phyloP scores from a whole-genome alignment of 2,888 invertebrate genomes.

The Pseudanteris insignis region DNA sequence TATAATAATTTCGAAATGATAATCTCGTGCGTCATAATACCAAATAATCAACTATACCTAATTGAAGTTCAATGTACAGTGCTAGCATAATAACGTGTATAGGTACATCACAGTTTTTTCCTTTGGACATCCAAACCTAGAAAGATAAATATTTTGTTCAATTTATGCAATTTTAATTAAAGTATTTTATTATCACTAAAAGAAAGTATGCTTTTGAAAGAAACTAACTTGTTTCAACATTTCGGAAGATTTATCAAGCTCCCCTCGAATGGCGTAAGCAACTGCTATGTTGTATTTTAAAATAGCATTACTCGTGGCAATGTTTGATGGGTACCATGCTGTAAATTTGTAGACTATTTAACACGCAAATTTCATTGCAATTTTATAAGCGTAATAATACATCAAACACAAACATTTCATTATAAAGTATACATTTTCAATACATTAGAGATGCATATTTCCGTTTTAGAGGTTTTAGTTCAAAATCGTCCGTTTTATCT shows the following conservation, averaged over 20 bases:
- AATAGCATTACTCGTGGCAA: conserved; percentile 75
- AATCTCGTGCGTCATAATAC: neutral
- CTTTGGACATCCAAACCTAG: conserved; percentile 70
- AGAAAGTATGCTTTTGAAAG: neutral
- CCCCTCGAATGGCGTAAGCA: conserved; percentile 78
- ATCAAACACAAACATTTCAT: neutral
- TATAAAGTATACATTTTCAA: neutral
- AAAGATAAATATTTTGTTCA: too few relatives aligned
- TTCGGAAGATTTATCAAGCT: conserved; percentile 74
- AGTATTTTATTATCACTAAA: conserved; percentile 10
- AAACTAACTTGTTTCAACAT: conserved; percentile 64
- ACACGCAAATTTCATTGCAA: conserved; percentile 3
- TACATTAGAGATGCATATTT: too few relatives aligned
- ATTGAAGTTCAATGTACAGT: conserved; percentile 73
- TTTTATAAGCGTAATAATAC: neutral
- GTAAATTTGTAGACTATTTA: too few relatives aligned
- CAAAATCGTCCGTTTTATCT: conserved; percentile 65
- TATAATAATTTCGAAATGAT: neutral
- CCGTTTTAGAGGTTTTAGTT: conserved; percentile 55
- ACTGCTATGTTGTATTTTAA: conserved; percentile 83
- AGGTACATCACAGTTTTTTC: conserved; percentile 69
- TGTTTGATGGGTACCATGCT: conserved; percentile 74
- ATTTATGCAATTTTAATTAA: too few relatives aligned
- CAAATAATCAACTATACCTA: conserved; percentile 66
- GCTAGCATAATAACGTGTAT: conserved; percentile 74